phyloP scores from a whole-genome alignment of 2,888 invertebrate genomes.

The Herminia tarsipennalis region DNA sequence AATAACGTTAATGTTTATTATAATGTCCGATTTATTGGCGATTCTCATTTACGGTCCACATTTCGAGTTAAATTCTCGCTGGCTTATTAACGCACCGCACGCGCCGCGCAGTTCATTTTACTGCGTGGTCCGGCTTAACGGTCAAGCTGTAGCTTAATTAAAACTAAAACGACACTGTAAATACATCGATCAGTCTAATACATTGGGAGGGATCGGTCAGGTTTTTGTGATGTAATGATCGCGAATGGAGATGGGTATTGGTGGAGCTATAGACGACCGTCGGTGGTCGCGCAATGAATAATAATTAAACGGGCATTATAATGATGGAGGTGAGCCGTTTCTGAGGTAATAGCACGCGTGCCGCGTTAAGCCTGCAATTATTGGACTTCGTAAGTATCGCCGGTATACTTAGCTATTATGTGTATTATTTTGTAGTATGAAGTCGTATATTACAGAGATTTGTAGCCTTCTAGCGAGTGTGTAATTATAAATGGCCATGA shows the following conservation, averaged over 20 bases:
- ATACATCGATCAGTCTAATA: constrained; percentile 69
- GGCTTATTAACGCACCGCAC: constrained; percentile 72
- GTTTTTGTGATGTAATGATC: constrained; percentile 57
- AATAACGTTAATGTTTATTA: constrained; percentile 83
- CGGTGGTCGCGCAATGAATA: constrained; percentile 60
- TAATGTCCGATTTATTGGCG: constrained; percentile 82
- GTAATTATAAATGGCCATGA: constrained; percentile 28
- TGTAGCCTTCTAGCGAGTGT: constrained; percentile 17
- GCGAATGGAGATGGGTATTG: constrained; percentile 55
- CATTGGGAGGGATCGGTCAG: constrained; percentile 55
- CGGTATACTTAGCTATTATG: constrained; percentile 58
- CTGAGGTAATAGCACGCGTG: constrained; percentile 67
- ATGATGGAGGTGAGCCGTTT: constrained; percentile 67
- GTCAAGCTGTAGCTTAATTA: constrained; percentile 73
- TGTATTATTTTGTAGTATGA: constrained; percentile 53
- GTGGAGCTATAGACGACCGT: constrained; percentile 49
- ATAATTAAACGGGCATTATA: constrained; percentile 71
- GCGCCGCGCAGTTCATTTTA: constrained; percentile 67
- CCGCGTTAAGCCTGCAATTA: constrained; percentile 68
- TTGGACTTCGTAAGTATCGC: constrained; percentile 68
- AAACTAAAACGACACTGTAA: constrained; percentile 77
- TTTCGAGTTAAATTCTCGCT: constrained; percentile 67
- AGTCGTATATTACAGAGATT: constrained; percentile 33
- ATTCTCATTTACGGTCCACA: constrained; percentile 76
- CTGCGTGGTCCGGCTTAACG: constrained; percentile 70